Base-by-base conservation (phyloP, 2,797 vertebrate genomes). In the Holocentrus rufus region DNA sequence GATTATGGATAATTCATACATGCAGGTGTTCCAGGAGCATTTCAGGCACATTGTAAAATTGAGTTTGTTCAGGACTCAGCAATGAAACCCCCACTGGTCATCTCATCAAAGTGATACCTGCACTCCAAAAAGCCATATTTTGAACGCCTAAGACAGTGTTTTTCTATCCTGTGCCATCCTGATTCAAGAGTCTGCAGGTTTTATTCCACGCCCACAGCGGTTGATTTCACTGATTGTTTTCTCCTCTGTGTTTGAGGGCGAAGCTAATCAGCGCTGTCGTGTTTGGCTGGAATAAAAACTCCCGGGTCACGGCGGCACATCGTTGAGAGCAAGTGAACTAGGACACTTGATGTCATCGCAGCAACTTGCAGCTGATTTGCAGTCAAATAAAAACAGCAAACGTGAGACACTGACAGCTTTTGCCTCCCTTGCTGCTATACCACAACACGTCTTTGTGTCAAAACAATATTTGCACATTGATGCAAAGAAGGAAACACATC, bases 1-100 rank as follows among this genome's bases (percentile, higher is more conserved):
- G n/a, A 4, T 22, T 31, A 47, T 62, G 69, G 8, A 54, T 61
- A 18, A 64, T 53, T 39, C 17, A 61, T 4, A 27, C 42, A 64
- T 72, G 17, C 31, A 25, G 34, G n/a, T 7, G 23, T n/a, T 7
- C 46, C 23, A 42, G 39, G 39, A 42, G 22, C 46, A 50, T 65
- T 52, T 22, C 50, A 20, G 1, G 23, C 14, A 52, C 2, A 4
- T 52, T 23, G 9, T 10, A 52, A 52, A 23, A 17, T 17, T 20
- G 50, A 52, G 50, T 20, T 10, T 52, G 50, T 50, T 11, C 49
- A 50, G 49, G n/a, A 50, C 18, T 50, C 18, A 20, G 6, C 49
- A n/a, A 18, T n/a, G 7, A 52, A 52, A 52, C 22, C 50, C 23
- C 50, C 22, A 23, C 11, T 23, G 20, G 20, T 5, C 46, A 47